Evolutionary conservation across 2,888 invertebrate genomes (phyloP), one percentile per base, ranked within the genome.

Genomic region (Sinhomidia bicolor): DNA sequence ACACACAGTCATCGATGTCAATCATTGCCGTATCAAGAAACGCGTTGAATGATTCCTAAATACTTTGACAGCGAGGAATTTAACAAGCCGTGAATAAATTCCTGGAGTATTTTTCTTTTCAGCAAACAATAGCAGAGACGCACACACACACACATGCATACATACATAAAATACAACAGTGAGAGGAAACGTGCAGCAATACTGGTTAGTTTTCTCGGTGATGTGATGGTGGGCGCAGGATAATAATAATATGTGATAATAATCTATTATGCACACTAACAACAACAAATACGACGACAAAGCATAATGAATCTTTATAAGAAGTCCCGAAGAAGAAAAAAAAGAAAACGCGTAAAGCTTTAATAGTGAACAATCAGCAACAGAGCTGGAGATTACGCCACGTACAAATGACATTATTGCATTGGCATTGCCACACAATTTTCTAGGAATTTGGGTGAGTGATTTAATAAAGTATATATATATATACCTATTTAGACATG

Each of bases 381-480:
- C 10, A 23, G 54, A 76, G 76, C 51, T 54, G 47, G 54, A 76
- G 76, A 76, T 54, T 54, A 76, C 44, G 54, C 20, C 51, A 54
- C 54, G 74, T n/a, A n/a, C n/a, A n/a, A 36, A 36, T 36, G 36
- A 36, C 36, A 36, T 1, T 3, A 54, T 51, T 47, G 74, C 76
- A 54, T 57, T 57, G n/a, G 80, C 6, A 71, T 71, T 87, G 65
- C 87, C 87, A 81, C 81, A 87, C 87, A 87, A 81, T 81, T 86
- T 86, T 81, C 87, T 74, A 26, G 60, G 87, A 87, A 87, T 71
- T 81, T 81, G 60, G 81, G 81, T 51, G 87, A 87, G 62, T 81
- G 17, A 29, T 78, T 78, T 54, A 57, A 78, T 65, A 85, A 74
- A 78, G 76, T 78, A 78, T 7, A 26, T 9, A n/a, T n/a, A n/a